A percentile compares a stretch with the other conserved stretches of the same genome.
These are phyloP conservation scores for Parasteatoda tepidariorum DNA, from an alignment of 1,140 invertebrate species.

Conservation along the genomic window DNA sequence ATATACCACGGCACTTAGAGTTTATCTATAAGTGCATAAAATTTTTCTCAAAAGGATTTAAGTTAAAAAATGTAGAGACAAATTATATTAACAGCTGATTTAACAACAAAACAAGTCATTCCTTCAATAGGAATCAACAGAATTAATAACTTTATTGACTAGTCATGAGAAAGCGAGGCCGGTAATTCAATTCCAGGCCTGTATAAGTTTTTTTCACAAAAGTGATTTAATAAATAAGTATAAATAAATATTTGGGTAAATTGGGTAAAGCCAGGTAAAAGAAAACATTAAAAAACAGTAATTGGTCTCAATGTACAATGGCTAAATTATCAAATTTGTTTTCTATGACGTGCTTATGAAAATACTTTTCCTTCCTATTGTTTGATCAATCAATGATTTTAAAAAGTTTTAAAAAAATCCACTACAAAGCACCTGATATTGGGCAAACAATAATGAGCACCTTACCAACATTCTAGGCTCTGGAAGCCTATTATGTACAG, in stretches of 20 bases:
- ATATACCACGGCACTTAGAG: conserved; percentile 43
- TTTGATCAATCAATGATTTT: background rate
- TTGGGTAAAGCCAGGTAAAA: background rate
- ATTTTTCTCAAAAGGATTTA: conserved; percentile 29
- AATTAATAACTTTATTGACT: conserved; percentile 58
- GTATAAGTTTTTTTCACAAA: conserved; percentile 9
- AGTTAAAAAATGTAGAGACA: conserved; percentile 17
- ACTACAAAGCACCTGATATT: conserved; percentile 46
- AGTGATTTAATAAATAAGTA: conserved; percentile 4
- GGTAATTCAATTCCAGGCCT: conserved; percentile 4
- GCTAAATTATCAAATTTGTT: conserved; percentile 1
- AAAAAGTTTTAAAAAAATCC: conserved; percentile 7
- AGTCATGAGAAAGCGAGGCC: conserved; percentile 39
- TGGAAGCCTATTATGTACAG: conserved; percentile 43
- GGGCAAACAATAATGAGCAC: conserved; percentile 44
- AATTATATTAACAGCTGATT: conserved; percentile 49
- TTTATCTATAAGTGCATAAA: conserved; percentile 43
- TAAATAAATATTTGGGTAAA: conserved; percentile 3
- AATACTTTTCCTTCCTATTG: conserved; percentile 19
- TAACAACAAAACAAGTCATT: conserved; percentile 58
- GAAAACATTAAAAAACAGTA: conserved; percentile 46
- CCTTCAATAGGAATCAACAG: conserved; percentile 42
- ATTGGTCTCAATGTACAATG: background rate
- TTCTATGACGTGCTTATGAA: conserved; percentile 22
- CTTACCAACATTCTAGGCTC: conserved; percentile 16